phyloP scores from a whole-genome alignment of 2,888 invertebrate species.

The Vanessa cardui region DNA sequence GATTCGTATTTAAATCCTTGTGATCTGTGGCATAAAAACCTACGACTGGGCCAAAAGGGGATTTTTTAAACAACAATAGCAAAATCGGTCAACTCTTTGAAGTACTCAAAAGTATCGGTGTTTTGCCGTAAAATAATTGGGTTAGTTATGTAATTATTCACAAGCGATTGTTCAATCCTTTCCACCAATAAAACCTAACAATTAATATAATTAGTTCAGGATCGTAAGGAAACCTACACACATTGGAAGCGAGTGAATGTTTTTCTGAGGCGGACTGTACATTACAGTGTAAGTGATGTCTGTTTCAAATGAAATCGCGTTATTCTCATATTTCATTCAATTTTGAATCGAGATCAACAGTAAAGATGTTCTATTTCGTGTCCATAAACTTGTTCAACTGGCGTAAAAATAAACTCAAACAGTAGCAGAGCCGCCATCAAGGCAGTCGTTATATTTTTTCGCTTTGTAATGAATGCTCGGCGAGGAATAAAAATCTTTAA shows the following conservation, averaged over 20 bases:
- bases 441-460: neutral
- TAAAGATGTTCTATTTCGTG: slow-evolving; percentile 13
- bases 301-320: neutral
- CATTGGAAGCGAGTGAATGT: neutral
- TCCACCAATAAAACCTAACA: no score
- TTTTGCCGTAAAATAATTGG: no score
- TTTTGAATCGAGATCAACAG: slow-evolving; percentile 14
- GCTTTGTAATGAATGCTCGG: neutral
- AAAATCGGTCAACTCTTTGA: no score
- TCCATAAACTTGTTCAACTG: slow-evolving; percentile 6
- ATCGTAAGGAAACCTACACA: neutral
- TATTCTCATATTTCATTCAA: neutral
- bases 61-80: no score
- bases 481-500: slow-evolving; percentile 1
- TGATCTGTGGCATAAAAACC: no score
- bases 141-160: no score
- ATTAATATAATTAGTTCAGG: no score
- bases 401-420: neutral
- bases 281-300: neutral
- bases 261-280: neutral
- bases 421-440: neutral
- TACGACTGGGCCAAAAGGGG: no score
- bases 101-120: no score
- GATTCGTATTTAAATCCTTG: no score
- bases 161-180: no score